Evolutionary conservation across 92 coral and sea anemone genomes (phyloP).

Genomic region (Zoanthus gigantus): DNA sequence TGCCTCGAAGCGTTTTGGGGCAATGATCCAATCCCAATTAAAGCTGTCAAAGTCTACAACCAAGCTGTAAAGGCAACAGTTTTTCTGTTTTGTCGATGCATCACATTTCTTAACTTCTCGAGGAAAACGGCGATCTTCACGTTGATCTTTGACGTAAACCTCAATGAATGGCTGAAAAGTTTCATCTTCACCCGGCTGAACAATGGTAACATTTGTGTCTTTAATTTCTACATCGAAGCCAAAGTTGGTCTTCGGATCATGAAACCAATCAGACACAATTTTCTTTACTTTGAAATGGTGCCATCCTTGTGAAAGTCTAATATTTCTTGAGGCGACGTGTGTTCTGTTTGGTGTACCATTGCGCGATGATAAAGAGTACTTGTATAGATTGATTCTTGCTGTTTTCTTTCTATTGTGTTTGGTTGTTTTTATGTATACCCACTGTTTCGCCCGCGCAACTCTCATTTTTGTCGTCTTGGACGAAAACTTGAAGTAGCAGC

Average conservation of each 20-base stretch:
- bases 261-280: constrained; percentile 56
- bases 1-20: constrained; percentile 64
- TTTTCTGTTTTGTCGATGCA: constrained; percentile 34
- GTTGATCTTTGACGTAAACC: constrained; percentile 48
- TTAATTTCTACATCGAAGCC: constrained; percentile 66
- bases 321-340: constrained; percentile 46
- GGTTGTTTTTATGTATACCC: constrained; percentile 50
- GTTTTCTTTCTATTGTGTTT: not conserved
- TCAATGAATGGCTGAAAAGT: constrained; percentile 61
- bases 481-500: constrained; percentile 57
- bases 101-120: constrained; percentile 45
- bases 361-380: constrained; percentile 37
- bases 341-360: constrained; percentile 46
- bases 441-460: constrained; percentile 55
- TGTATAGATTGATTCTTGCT: constrained; percentile 49
- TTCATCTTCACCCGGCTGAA: constrained; percentile 38
- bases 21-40: constrained; percentile 69
- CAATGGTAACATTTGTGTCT: constrained; percentile 6
- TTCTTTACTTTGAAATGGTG: constrained; percentile 56
- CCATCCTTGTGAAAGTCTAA: constrained; percentile 42
- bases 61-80: constrained; percentile 58
- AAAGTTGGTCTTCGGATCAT: constrained; percentile 46
- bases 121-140: constrained; percentile 39
- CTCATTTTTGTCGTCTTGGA: constrained; percentile 47
- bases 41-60: constrained; percentile 53